Evolutionary conservation across 2,113 vertebrate genomes (phyloP).

Genomic region (Craseonycteris thonglongyai): DNA sequence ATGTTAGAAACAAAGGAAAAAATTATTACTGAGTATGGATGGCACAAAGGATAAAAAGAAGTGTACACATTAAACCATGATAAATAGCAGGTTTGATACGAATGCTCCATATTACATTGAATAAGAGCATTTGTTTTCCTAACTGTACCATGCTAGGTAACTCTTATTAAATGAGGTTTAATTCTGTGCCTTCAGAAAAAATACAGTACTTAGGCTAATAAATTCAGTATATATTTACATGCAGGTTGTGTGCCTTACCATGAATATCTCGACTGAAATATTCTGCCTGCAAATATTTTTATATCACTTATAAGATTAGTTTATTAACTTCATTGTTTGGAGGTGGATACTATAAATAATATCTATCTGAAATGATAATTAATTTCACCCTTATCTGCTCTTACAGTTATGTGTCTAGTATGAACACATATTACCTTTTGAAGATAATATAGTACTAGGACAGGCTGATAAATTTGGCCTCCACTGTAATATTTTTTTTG

Average conservation of each 20-base stretch:
- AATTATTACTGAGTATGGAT: not conserved
- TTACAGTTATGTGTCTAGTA: constrained; percentile 66
- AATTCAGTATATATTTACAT: constrained; percentile 68
- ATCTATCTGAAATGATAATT: constrained; percentile 77
- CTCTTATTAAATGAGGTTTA: constrained; percentile 59
- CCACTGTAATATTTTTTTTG: too few species aligned
- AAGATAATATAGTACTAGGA: constrained; percentile 72
- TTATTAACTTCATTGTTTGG: constrained; percentile 74
- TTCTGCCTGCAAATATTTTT: constrained; percentile 76
- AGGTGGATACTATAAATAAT: constrained; percentile 76
- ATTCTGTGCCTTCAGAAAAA: constrained; percentile 64
- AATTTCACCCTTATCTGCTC: constrained; percentile 77
- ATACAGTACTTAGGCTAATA: constrained; percentile 66
- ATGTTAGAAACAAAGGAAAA: not conserved
- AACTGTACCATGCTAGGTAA: not conserved
- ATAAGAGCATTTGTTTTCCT: not conserved
- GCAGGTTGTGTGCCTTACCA: constrained; percentile 52
- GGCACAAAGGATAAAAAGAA: not conserved
- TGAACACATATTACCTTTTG: constrained; percentile 69
- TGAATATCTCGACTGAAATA: constrained; percentile 70
- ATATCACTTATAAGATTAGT: constrained; percentile 74
- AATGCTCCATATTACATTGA: not conserved
- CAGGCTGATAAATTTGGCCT: too few species aligned
- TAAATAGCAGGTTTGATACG: not conserved
- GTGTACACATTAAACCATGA: not conserved